Evolutionary conservation across 1,140 invertebrate species (phyloP).

Genomic region (Musca vetustissima): DNA sequence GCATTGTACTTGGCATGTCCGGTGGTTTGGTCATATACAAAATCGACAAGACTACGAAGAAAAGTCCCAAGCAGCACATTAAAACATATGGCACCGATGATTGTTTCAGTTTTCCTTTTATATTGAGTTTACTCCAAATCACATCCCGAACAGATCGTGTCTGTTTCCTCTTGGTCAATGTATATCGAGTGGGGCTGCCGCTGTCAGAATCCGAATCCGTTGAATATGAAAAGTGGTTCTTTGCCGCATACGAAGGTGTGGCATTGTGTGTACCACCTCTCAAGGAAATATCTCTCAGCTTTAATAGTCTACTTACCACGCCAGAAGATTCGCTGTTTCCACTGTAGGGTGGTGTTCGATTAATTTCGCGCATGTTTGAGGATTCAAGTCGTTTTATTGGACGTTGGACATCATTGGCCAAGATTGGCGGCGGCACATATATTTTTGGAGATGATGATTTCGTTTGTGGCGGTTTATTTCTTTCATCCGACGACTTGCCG

Average conservation of each 20-base stretch:
- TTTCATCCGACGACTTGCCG: neutral
- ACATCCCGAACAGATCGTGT: neutral
- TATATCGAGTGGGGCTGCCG: conserved; percentile 6
- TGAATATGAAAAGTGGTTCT: conserved; percentile 27
- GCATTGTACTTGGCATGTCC: conserved; percentile 32
- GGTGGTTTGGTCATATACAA: conserved; percentile 66
- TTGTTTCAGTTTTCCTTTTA: conserved; percentile 56
- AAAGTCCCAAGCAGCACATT: conserved; percentile 62
- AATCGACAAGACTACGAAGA: conserved; percentile 67
- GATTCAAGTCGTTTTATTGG: no score
- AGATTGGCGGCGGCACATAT: conserved; percentile 45
- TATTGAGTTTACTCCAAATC: conserved; percentile 21
- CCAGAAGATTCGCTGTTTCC: conserved; percentile 26
- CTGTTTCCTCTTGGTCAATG: neutral
- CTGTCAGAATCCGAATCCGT: conserved; percentile 36
- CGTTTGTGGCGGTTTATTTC: no score
- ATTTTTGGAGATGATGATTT: conserved; percentile 33
- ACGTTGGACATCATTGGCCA: conserved; percentile 39
- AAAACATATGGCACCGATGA: conserved; percentile 68
- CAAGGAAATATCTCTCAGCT: conserved; percentile 27
- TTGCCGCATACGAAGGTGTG: neutral
- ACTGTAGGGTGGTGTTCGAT: conserved; percentile 36
- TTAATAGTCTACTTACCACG: conserved; percentile 30
- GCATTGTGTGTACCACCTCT: no score
- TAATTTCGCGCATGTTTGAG: conserved; percentile 31